Evolutionary conservation across 2,797 vertebrate species (phyloP).

Genomic region (Masticophis lateralis): DNA sequence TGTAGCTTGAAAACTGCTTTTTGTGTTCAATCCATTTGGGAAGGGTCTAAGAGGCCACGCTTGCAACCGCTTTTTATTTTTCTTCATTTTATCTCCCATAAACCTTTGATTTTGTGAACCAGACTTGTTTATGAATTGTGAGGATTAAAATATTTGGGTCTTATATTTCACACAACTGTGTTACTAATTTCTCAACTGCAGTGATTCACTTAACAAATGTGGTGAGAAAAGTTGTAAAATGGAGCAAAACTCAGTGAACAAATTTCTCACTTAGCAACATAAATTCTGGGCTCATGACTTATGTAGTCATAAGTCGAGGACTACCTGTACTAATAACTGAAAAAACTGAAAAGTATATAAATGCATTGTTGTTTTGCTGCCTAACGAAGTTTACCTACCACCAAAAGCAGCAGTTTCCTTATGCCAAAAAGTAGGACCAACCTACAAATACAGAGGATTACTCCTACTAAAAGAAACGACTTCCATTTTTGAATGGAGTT

Average conservation of each 20-base stretch:
- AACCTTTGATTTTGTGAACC: no score
- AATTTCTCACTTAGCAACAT: neutral
- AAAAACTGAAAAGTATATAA: neutral
- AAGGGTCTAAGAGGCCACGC: no score
- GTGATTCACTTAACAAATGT: neutral
- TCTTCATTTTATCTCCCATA: no score
- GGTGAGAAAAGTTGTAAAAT: neutral
- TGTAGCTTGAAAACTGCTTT: no score
- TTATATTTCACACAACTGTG: neutral
- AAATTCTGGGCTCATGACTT: neutral
- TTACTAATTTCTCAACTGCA: neutral
- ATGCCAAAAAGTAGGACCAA: neutral
- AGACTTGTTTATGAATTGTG: no score
- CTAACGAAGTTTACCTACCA: neutral
- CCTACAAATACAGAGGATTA: neutral
- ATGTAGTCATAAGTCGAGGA: neutral
- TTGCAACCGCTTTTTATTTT: no score
- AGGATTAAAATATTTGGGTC: no score
- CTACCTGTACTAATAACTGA: neutral
- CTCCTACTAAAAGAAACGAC: neutral
- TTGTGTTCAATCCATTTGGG: no score
- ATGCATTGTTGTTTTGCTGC: neutral
- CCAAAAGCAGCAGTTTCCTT: neutral
- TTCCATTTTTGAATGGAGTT: neutral
- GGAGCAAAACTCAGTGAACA: neutral